Conservation (phyloP, 2,113 vertebrate species). For the Myotis brandtii region DNA sequence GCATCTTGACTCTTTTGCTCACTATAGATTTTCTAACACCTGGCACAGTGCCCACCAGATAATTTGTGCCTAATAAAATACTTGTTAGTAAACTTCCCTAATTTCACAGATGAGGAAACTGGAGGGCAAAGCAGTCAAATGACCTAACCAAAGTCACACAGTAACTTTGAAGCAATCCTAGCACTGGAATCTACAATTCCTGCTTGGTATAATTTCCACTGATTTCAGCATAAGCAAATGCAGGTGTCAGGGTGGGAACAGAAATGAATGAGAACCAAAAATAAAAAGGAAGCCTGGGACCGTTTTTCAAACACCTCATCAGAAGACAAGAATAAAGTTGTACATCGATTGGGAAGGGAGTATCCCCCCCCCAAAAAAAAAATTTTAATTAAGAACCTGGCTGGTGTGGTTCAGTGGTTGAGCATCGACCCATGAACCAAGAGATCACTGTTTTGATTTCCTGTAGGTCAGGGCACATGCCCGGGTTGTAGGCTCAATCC, state of each 20-base stretch:
- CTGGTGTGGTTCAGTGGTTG: no score
- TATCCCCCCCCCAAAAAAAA: neutral
- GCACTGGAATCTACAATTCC: neutral
- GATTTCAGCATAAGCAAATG: slow-evolving; percentile 19
- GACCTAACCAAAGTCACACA: neutral
- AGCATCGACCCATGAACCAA: no score
- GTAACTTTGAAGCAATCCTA: neutral
- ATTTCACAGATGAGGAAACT: neutral
- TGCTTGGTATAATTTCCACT: neutral
- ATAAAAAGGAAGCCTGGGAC: neutral
- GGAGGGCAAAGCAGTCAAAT: neutral
- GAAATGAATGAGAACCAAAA: slow-evolving; percentile 35
- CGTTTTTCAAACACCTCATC: slow-evolving; percentile 25
- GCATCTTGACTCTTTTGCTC: neutral
- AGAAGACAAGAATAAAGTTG: slow-evolving; percentile 36
- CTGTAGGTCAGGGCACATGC: no score
- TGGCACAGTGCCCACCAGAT: neutral
- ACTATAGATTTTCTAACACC: neutral
- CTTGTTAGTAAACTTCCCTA: neutral
- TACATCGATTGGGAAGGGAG: neutral
- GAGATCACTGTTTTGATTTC: no score
- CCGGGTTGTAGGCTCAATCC: no score
- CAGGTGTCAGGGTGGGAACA: neutral
- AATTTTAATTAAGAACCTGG: neutral
- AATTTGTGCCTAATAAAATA: neutral